Base-by-base conservation (phyloP, 2,797 vertebrate genomes). In the Dermochelys coriacea region DNA sequence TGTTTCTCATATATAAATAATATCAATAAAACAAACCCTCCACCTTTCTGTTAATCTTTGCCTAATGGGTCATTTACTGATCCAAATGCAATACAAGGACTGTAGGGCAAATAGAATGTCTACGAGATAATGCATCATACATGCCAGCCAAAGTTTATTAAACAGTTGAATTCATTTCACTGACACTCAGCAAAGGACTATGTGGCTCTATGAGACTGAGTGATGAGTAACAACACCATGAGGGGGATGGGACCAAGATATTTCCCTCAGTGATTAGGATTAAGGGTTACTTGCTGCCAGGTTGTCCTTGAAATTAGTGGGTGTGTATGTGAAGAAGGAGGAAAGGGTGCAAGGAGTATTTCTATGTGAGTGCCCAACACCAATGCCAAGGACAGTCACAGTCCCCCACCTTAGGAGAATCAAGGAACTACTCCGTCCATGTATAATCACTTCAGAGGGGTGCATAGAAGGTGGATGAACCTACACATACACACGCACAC, bases 1-100 rank as follows among this genome's bases (percentile, higher is more conserved):
- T 91, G 95, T 96, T 96, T 96, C 84, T 96, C 86, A 71, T 74
- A 85, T 80, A 90, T 91, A 94, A 94, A 96, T 94, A 95, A 93
- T 95, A 94, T 77, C 87, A 94, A 55, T 94, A 96, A 94, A 77
- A 92, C 78, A 2, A 4, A 71, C 84, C 81, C 41, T 94, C 81
- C 93, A 81, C 85, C 81, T 96, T 93, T 50, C 68, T 0, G 1
- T 91, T 90, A 87, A 9, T 91, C 89, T 79, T 92, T 78, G 91
- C 84, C 94, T 93, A 83, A 87, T 68, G 37, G 80, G 29, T 93
- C 91, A 81, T 91, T 96, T 94, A 52, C 80, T 91, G 84, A 88
- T 88, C 74, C 0, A 3, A 93, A 87, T 3, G 82, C 68, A 84
- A 57, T 6, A 34, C 11, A 14, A 81, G 89, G 85, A 80, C 21